Conservation (phyloP, 1,140 invertebrate genomes). For the Anastrepha obliqua region DNA sequence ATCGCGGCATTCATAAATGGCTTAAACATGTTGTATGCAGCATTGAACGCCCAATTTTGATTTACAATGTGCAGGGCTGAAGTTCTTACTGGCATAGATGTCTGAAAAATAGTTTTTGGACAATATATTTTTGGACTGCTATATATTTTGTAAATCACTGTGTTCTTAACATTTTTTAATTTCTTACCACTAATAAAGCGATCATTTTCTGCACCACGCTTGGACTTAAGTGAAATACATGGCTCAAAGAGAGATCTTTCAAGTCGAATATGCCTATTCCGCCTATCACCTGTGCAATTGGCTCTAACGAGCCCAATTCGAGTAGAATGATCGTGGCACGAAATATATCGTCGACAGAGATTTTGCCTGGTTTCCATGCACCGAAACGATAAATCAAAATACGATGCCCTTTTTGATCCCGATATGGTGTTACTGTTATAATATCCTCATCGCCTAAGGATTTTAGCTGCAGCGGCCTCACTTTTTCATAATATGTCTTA, state of each 20-base stretch:
- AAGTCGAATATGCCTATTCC: slow-evolving; percentile 86
- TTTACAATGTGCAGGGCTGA: slow-evolving; percentile 85
- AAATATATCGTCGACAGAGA: slow-evolving; percentile 82
- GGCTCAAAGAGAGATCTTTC: slow-evolving; percentile 80
- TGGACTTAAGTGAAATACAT: slow-evolving; percentile 84
- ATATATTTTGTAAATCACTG: neutral
- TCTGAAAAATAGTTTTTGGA: slow-evolving; percentile 71
- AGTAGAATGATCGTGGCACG: slow-evolving; percentile 82
- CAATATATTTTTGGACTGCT: no score
- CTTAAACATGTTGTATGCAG: slow-evolving; percentile 85
- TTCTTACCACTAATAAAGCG: slow-evolving; percentile 80
- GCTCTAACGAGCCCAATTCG: slow-evolving; percentile 84
- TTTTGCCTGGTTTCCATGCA: slow-evolving; percentile 83
- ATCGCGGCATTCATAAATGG: slow-evolving; percentile 82
- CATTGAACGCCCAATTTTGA: slow-evolving; percentile 87
- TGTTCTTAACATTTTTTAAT: neutral
- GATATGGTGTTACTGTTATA: slow-evolving; percentile 83
- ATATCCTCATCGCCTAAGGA: slow-evolving; percentile 83
- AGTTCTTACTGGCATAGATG: slow-evolving; percentile 83
- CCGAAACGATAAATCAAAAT: slow-evolving; percentile 75
- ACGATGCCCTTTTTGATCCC: slow-evolving; percentile 79
- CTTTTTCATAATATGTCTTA: slow-evolving; percentile 80
- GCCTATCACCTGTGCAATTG: slow-evolving; percentile 83
- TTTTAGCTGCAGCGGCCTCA: slow-evolving; percentile 80
- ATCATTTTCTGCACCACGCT: slow-evolving; percentile 80